A percentile compares a stretch with the other conserved stretches of the same genome.
phyloP scores from a whole-genome alignment of 2,113 vertebrate genomes.

The Ifrita kowaldi region DNA sequence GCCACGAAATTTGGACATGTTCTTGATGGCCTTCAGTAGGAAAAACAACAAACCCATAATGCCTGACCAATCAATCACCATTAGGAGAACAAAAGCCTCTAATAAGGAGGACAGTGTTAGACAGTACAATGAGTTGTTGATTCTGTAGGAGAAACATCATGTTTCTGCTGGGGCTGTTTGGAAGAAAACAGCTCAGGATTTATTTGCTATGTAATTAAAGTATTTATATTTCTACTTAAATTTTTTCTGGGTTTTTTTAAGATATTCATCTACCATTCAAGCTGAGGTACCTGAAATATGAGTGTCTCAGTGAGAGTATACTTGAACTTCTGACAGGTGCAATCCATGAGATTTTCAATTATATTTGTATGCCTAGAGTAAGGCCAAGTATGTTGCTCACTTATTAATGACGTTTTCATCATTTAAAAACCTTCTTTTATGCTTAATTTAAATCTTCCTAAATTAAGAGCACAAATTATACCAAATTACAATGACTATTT shows the following conservation, averaged over 20 bases:
- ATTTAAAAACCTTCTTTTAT: neutral
- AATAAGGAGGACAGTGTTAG: constrained; percentile 61
- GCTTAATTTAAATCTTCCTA: constrained; percentile 36
- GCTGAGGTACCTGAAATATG: neutral
- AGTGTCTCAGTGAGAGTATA: neutral
- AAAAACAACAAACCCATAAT: constrained; percentile 61
- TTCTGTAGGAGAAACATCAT: constrained; percentile 59
- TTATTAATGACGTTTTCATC: constrained; percentile 3
- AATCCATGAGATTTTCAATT: neutral
- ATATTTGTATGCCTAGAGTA: neutral
- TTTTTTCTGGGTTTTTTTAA: neutral
- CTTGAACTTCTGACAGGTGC: constrained; percentile 31
- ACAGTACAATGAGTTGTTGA: constrained; percentile 69
- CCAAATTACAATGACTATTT: constrained; percentile 38
- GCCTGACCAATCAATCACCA: constrained; percentile 57
- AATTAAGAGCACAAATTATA: constrained; percentile 24
- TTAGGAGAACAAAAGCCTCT: constrained; percentile 68
- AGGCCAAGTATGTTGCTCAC: neutral
- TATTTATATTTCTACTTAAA: neutral
- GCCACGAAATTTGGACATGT: constrained; percentile 78
- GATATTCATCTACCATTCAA: neutral
- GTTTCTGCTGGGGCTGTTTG: constrained; percentile 36
- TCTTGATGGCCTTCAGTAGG: constrained; percentile 75
- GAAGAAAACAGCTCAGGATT: neutral
- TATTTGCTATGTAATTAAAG: neutral